A percentile compares a stretch with the other conserved stretches of the same genome.
These are phyloP conservation scores for Enteromius viviparus DNA, from an alignment of 2,797 vertebrate genomes.

Conservation along the genomic window DNA sequence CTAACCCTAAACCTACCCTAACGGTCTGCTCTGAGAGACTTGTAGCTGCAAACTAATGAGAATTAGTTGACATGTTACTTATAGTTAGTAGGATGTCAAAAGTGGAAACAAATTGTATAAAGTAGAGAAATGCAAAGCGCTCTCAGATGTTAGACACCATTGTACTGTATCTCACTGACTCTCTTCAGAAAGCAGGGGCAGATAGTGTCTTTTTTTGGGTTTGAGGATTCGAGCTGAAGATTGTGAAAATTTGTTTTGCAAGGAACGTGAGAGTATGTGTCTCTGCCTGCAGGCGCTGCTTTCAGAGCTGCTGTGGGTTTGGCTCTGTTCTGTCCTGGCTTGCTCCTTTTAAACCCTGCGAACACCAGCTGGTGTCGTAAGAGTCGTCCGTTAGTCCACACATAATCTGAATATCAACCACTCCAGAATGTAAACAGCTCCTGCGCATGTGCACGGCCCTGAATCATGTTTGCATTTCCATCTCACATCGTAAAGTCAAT, in stretches of 20 bases:
- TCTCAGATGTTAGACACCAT: background rate
- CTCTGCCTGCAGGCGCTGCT: slow-evolving; percentile 15
- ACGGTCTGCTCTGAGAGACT: no score
- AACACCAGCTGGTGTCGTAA: slow-evolving; percentile 16
- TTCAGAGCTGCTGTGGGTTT: slow-evolving; percentile 12
- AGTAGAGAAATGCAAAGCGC: background rate
- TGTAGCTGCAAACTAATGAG: no score
- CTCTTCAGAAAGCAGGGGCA: background rate
- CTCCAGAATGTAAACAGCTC: background rate
- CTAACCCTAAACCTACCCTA: no score
- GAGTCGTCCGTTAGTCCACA: background rate
- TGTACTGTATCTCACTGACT: background rate
- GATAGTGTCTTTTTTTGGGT: background rate
- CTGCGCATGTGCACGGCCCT: background rate
- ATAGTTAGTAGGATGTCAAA: no score
- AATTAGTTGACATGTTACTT: no score
- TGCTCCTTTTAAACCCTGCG: slow-evolving; percentile 20
- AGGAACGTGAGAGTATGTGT: background rate
- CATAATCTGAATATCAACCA: background rate
- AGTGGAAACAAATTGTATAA: background rate
- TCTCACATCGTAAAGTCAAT: slow-evolving; percentile 37
- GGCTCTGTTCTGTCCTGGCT: slow-evolving; percentile 24
- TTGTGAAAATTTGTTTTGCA: background rate
- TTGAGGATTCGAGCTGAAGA: background rate
- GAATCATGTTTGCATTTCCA: slow-evolving; percentile 26